These are phyloP conservation scores for Atrichornis clamosus DNA, from an alignment of 2,113 vertebrate species.

Conservation along the genomic window DNA sequence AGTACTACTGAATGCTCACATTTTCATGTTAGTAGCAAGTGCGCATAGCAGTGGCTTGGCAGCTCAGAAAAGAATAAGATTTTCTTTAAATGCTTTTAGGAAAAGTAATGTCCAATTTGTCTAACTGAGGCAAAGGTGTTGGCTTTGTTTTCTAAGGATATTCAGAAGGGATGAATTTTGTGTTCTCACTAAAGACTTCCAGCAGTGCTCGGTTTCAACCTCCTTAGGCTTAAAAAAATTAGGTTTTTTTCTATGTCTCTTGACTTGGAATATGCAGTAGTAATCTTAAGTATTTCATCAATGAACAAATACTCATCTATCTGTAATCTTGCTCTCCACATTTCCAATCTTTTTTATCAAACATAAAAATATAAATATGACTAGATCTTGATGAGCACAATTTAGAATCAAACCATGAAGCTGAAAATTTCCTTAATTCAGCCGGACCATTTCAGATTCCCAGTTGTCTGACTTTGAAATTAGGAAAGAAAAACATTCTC, in stretches of 20 bases:
- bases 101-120: not conserved
- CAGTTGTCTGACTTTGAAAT: conserved; percentile 27
- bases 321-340: not conserved
- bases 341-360: not conserved
- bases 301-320: not conserved
- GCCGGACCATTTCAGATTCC: conserved; percentile 29
- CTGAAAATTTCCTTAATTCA: conserved; percentile 31
- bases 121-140: not conserved
- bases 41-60: not conserved
- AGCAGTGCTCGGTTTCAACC: not conserved
- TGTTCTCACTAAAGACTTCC: not conserved
- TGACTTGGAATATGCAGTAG: not conserved
- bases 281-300: not conserved
- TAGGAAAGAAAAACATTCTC: conserved; percentile 50
- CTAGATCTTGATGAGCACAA: not conserved
- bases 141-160: not conserved
- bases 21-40: not conserved
- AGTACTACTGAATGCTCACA: not conserved
- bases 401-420: not conserved
- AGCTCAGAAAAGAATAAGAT: not conserved
- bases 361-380: not conserved
- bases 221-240: not conserved
- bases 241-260: not conserved
- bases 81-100: not conserved
- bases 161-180: not conserved